Percentiles rank a stretch among this genome's conserved stretches.
These are phyloP conservation scores for Balaeniceps rex DNA, from an alignment of 2,113 vertebrate genomes.

Conservation along the genomic window DNA sequence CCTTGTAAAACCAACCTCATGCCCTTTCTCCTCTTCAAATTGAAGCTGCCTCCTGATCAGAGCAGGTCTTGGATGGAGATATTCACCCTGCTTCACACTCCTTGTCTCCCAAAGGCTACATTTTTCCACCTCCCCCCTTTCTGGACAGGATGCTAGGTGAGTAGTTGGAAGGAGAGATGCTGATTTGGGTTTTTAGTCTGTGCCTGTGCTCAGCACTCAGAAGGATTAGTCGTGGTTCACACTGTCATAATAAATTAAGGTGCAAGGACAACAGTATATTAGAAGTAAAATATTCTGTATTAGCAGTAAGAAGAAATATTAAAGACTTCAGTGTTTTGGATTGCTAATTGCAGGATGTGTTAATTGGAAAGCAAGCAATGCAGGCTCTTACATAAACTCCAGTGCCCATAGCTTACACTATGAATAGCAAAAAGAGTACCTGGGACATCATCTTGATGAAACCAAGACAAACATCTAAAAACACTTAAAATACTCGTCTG, in stretches of 20 bases:
- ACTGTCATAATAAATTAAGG: background rate
- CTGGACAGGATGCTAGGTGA: background rate
- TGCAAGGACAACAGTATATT: background rate
- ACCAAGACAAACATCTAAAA: slow-evolving; percentile 39
- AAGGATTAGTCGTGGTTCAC: background rate
- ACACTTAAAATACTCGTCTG: background rate
- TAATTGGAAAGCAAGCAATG: background rate
- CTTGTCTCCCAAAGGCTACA: background rate
- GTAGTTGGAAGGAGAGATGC: background rate
- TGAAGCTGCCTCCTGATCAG: background rate
- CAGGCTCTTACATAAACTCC: background rate
- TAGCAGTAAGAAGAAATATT: background rate
- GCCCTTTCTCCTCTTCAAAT: background rate
- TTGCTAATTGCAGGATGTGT: background rate
- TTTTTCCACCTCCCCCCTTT: background rate
- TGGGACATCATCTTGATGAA: background rate
- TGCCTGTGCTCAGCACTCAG: background rate
- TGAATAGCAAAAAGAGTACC: background rate
- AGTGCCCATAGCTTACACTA: background rate
- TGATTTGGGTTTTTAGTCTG: background rate
- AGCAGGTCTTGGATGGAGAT: background rate
- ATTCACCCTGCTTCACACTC: background rate
- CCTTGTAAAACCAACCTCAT: background rate
- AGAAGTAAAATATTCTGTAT: background rate
- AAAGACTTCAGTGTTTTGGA: background rate